Percentiles rank a stretch among this genome's conserved stretches.
Evolutionary conservation across 2,113 vertebrate genomes (phyloP).

Genomic region (Stictonetta naevosa): DNA sequence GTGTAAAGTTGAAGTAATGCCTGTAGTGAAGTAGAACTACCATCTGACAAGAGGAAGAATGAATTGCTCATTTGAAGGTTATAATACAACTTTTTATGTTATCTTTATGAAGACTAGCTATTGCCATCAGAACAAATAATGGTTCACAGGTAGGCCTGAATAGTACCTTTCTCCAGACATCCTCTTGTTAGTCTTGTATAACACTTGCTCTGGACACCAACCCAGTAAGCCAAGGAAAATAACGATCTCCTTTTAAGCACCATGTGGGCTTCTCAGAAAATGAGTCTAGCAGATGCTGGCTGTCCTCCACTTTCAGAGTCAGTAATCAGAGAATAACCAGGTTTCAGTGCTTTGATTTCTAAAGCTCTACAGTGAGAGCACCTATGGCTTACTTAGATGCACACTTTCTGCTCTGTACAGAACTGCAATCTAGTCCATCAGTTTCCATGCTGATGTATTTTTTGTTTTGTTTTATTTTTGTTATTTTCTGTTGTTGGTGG

Average conservation of each 20-base stretch:
- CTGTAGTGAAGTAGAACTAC: background rate
- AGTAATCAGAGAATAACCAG: background rate
- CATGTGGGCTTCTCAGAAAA: background rate
- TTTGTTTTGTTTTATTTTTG: background rate
- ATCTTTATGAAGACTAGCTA: background rate
- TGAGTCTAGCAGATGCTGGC: background rate
- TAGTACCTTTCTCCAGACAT: background rate
- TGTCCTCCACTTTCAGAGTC: background rate
- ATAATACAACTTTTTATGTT: background rate
- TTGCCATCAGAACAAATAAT: background rate
- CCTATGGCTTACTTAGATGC: background rate
- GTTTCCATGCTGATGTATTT: background rate
- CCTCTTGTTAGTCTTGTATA: background rate
- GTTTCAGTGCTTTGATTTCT: background rate
- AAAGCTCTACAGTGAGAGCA: background rate
- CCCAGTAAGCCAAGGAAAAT: background rate
- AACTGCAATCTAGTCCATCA: background rate
- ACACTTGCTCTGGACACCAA: background rate
- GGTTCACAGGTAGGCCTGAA: background rate
- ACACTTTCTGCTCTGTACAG: background rate
- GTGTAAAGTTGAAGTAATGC: constrained; percentile 1
- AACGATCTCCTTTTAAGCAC: background rate
- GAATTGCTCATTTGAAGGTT: background rate
- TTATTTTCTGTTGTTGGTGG: too few relatives aligned
- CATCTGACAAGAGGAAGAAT: background rate